Base-by-base conservation (phyloP, 2,113 vertebrate species). In the Piliocolobus tephrosceles region DNA sequence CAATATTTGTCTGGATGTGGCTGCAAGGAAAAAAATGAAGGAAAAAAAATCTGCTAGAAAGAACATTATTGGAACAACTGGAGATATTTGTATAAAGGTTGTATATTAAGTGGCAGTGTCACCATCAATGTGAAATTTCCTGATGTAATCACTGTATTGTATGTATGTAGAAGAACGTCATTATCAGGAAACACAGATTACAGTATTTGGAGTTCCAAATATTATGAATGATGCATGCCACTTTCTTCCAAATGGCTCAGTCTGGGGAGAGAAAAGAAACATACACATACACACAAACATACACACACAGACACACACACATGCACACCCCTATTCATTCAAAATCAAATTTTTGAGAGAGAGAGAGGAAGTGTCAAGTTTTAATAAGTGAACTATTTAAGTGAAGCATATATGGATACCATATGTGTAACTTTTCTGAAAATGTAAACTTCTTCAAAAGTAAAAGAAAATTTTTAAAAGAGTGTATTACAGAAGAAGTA, bases 331-430 rank as follows among this genome's bases (percentile, higher is more conserved):
- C 47, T 47, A 32, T 25, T 35, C 40, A 75, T 87, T 75, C 70
- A 84, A 95, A 73, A 84, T 81, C 18, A 79, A 73, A 72, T 88
- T 58, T 95, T n/a, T 58, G 22, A 96, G 22, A 79, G 8, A 45
- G n/a, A 81, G 4, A 58, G 23, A 52, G 68, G 68, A 93, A 61
- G 7, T 43, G 35, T 40, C 58, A 70, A 82, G 80, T 93, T 55
- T 76, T 86, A 73, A 6, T 18, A 95, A 87, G 45, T 78, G 23
- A 6, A 75, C 12, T 18, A 64, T 11, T 89, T 76, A 89, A 79
- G 57, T 85, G 43, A 73, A 61, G 20, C 8, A 5, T 23, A 80
- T 23, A 61, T 18, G n/a, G n/a, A 90, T 40, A 88, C 40, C 35
- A 68, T 27, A 76, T 57, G 52, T 43, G 17, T 35, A 82, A 68